Evolutionary conservation across 2,888 invertebrate genomes (phyloP).

Genomic region (Cactoblastis cactorum): DNA sequence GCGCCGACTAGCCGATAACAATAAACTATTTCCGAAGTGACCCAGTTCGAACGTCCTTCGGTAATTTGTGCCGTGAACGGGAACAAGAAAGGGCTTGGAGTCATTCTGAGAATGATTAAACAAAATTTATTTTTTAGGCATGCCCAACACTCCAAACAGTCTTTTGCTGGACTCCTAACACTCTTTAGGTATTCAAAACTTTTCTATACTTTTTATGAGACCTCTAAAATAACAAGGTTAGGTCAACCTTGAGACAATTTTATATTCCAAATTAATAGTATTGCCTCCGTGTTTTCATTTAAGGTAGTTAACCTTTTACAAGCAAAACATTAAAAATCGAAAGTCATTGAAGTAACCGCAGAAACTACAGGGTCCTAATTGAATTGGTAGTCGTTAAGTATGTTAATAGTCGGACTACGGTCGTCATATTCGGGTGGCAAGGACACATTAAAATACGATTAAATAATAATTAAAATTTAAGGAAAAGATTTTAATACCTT

Average conservation of each 20-base stretch:
- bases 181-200: conserved; percentile 36
- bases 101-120: conserved; percentile 55
- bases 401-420: conserved; percentile 49
- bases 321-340: conserved; percentile 22
- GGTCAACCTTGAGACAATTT: conserved; percentile 42
- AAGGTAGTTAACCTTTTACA: conserved; percentile 30
- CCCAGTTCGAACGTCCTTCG: conserved; percentile 78
- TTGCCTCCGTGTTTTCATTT: conserved; percentile 24
- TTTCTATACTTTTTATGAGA: conserved; percentile 22
- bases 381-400: conserved; percentile 51
- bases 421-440: conserved; percentile 41
- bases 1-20: conserved; percentile 76
- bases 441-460: conserved; percentile 63
- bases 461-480: conserved; percentile 54
- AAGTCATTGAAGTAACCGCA: conserved; percentile 35
- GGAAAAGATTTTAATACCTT: conserved; percentile 52
- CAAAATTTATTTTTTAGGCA: conserved; percentile 54
- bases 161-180: conserved; percentile 46
- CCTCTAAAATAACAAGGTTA: conserved; percentile 36
- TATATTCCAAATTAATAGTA: conserved; percentile 32
- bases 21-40: conserved; percentile 80
- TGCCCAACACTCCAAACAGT: conserved; percentile 41
- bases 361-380: conserved; percentile 33
- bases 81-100: conserved; percentile 76
- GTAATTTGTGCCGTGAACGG: conserved; percentile 75